Conservation (phyloP, 1,140 invertebrate species). For the Agrilus planipennis region DNA sequence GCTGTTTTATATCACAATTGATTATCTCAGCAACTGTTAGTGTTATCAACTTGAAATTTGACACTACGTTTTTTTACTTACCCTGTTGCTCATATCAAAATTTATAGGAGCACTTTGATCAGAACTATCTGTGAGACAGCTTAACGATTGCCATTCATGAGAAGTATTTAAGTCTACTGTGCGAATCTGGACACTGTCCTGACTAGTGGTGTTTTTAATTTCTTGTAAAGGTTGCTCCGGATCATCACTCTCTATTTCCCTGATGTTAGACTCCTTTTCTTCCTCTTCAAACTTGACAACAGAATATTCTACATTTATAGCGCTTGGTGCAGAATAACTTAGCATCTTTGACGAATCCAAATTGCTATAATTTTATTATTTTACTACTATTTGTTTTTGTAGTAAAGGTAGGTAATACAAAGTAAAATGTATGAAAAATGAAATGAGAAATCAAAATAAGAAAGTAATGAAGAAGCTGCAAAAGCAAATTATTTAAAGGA, state of each 20-base stretch:
- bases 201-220: constrained; percentile 27
- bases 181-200: constrained; percentile 35
- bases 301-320: constrained; percentile 67
- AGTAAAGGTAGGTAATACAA: no score
- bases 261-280: constrained; percentile 15
- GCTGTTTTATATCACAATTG: no score
- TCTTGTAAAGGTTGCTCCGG: constrained; percentile 14
- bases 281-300: constrained; percentile 54
- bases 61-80: constrained; percentile 34
- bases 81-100: constrained; percentile 86
- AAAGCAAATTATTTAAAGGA: no score
- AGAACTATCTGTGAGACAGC: constrained; percentile 74
- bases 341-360: constrained; percentile 58
- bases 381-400: no score
- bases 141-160: constrained; percentile 67
- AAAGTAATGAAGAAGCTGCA: no score
- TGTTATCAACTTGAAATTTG: no score
- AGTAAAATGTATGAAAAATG: no score
- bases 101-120: constrained; percentile 80
- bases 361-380: no score
- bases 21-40: no score
- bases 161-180: constrained; percentile 7
- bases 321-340: constrained; percentile 73
- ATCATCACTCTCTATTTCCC: constrained; percentile 5
- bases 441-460: no score